Evolutionary conservation across 2,113 vertebrate species (phyloP).

Genomic region (Saccopteryx bilineata): DNA sequence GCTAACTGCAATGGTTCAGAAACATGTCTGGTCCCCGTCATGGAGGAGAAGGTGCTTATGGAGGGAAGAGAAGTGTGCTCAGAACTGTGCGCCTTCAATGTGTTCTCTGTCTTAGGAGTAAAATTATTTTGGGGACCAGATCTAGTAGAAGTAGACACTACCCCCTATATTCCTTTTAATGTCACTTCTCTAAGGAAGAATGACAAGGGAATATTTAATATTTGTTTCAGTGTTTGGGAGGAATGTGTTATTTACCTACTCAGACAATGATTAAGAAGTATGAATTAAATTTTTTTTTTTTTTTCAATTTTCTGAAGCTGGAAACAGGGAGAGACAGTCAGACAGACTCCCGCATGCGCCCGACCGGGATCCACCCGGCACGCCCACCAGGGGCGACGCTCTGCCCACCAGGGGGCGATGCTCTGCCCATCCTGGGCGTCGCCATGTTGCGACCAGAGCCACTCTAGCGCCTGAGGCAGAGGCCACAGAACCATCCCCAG

Average conservation of each 20-base stretch:
- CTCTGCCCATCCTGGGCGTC: too few species aligned
- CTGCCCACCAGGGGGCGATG: too few species aligned
- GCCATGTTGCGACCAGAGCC: too few species aligned
- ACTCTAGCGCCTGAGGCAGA: too few species aligned
- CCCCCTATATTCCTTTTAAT: background rate
- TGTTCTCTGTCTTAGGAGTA: background rate
- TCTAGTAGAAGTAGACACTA: background rate
- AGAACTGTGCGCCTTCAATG: background rate
- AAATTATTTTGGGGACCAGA: slow-evolving; percentile 1
- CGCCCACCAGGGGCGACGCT: too few species aligned
- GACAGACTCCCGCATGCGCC: too few species aligned
- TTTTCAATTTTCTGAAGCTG: too few species aligned
- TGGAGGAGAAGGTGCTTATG: background rate
- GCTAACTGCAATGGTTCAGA: background rate
- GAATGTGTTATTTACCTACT: background rate
- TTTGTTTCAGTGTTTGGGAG: slow-evolving; percentile 15
- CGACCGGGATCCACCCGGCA: too few species aligned
- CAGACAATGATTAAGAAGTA: background rate
- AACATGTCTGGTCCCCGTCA: background rate
- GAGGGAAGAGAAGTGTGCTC: background rate
- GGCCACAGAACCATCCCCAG: too few species aligned
- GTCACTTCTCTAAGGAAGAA: background rate
- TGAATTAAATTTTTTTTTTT: background rate
- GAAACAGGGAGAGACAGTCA: too few species aligned
- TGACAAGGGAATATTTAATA: background rate